phyloP scores from a whole-genome alignment of 1,140 invertebrate genomes.

The Formica selysi region DNA sequence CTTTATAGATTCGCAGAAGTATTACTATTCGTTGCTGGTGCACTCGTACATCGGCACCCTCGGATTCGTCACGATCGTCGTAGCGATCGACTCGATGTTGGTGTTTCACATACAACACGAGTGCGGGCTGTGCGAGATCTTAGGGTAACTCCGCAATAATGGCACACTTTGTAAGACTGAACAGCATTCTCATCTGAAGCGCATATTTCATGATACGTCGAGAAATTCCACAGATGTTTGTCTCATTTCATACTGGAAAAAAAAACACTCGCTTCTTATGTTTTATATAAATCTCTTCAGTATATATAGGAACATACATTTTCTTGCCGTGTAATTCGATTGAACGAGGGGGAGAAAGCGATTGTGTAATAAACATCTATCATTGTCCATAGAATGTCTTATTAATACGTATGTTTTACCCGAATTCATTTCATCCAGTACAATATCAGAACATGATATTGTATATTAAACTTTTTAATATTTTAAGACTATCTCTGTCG shows the following conservation, averaged over 20 bases:
- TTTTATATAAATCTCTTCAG: conserved; percentile 21
- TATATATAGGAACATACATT: conserved; percentile 3
- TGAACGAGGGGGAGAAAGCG: neutral
- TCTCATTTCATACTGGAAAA: neutral
- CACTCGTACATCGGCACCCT: conserved; percentile 75
- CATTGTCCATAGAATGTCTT: conserved; percentile 21
- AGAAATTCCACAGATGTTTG: neutral
- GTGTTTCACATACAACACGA: conserved; percentile 70
- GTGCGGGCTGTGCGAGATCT: conserved; percentile 73
- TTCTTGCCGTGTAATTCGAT: neutral
- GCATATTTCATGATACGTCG: neutral
- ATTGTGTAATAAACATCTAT: conserved; percentile 52
- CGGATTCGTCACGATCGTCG: conserved; percentile 68
- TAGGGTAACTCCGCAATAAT: conserved; percentile 72
- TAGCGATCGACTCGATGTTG: conserved; percentile 73
- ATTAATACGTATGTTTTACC: conserved; percentile 8
- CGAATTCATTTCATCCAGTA: conserved; percentile 25
- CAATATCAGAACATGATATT: neutral
- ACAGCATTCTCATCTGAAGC: conserved; percentile 39
- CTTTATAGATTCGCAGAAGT: conserved; percentile 71
- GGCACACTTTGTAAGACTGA: conserved; percentile 46
- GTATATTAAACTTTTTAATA: neutral
- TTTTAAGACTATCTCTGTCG: neutral
- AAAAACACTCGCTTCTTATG: neutral
- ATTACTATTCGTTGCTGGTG: conserved; percentile 72